Percentiles rank a stretch among this genome's conserved stretches.
phyloP scores from a whole-genome alignment of 2,113 vertebrate genomes.

The Bufo bufo region DNA sequence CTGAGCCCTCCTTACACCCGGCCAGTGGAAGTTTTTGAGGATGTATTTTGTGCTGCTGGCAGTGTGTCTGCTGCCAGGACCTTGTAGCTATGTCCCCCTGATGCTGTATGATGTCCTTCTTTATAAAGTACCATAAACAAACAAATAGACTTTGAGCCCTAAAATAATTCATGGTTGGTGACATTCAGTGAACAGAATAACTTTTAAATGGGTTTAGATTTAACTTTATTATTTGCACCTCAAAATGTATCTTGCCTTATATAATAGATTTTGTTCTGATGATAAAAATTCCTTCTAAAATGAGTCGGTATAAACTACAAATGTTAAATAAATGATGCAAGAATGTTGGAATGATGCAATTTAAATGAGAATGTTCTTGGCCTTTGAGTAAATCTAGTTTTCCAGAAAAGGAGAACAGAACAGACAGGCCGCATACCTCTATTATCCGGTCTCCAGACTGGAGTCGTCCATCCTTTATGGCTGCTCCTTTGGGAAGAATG shows the following conservation, averaged over 20 bases:
- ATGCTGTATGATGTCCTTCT: no score
- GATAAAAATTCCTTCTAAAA: neutral
- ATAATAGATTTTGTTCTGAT: constrained; percentile 11
- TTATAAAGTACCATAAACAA: no score
- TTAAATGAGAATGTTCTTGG: constrained; percentile 42
- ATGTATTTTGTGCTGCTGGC: no score
- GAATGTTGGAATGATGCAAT: neutral
- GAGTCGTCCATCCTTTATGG: constrained; percentile 92
- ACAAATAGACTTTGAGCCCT: no score
- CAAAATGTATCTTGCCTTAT: constrained; percentile 18
- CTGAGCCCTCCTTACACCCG: no score
- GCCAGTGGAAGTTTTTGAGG: no score
- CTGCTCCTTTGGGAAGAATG: constrained; percentile 93
- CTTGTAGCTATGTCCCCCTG: no score
- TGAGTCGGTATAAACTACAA: neutral
- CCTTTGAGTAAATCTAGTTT: neutral
- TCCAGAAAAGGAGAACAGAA: neutral
- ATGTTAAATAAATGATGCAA: neutral
- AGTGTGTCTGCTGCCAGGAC: no score
- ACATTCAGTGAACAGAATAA: neutral
- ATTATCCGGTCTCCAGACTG: constrained; percentile 95
- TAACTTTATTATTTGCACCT: constrained; percentile 18
- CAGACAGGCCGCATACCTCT: constrained; percentile 75
- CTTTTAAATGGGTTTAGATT: constrained; percentile 32
- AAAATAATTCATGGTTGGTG: neutral